Conservation (phyloP, 2,888 invertebrate species). For the Vanessa cardui region DNA sequence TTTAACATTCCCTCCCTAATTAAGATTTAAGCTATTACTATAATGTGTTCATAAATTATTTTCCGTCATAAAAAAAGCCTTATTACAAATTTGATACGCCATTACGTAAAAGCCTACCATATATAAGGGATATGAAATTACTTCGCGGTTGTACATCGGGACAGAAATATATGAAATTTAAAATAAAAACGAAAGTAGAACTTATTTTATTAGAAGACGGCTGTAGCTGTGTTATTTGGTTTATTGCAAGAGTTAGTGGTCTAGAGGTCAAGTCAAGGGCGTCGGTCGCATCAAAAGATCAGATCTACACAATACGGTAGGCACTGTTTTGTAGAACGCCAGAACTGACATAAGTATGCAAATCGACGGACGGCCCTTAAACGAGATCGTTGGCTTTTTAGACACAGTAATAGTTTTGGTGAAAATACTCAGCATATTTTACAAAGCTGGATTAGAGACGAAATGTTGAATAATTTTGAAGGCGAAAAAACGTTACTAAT, state of each 20-base stretch:
- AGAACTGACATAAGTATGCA: slow-evolving; percentile 1
- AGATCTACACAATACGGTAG: not conserved
- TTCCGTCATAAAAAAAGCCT: too few relatives aligned
- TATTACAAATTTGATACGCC: not conserved
- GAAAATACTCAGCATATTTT: not conserved
- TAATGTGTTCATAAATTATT: too few relatives aligned
- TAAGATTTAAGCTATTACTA: too few relatives aligned
- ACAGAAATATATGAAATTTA: not conserved
- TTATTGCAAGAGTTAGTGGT: slow-evolving; percentile 17
- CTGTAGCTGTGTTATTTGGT: slow-evolving; percentile 9
- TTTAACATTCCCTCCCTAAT: too few relatives aligned
- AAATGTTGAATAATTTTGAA: not conserved
- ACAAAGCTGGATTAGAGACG: not conserved
- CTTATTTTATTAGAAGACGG: slow-evolving; percentile 22
- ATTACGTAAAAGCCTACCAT: not conserved
- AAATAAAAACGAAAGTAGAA: not conserved
- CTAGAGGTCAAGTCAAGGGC: slow-evolving; percentile 21
- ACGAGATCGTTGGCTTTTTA: slow-evolving; percentile 1
- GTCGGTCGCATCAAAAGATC: slow-evolving; percentile 1
- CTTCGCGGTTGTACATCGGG: not conserved
- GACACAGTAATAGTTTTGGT: not conserved
- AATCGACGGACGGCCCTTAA: slow-evolving; percentile 5
- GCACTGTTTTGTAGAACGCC: not conserved
- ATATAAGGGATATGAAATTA: not conserved
- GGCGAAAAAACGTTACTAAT: not conserved